Evolutionary conservation across 2,888 invertebrate genomes (phyloP).

Genomic region (Neuroscelio doddi): DNA sequence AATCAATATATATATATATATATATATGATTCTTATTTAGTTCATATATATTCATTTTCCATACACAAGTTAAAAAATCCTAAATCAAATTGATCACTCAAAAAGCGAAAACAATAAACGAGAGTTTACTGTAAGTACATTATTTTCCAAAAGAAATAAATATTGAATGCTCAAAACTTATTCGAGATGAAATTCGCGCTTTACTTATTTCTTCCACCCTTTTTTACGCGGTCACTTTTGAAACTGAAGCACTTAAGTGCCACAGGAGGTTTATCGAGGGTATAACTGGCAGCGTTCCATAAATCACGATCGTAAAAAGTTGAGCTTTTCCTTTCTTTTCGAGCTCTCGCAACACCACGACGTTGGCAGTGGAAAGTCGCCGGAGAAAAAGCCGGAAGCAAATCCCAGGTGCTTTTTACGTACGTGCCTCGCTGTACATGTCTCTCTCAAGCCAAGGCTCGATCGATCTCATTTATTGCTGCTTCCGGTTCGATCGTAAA

Average conservation of each 20-base stretch:
- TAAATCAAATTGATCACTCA: too few relatives aligned
- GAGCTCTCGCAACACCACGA: conserved; percentile 11
- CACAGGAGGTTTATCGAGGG: conserved; percentile 29
- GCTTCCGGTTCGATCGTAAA: conserved; percentile 20
- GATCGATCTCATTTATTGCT: conserved; percentile 27
- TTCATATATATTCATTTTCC: too few relatives aligned
- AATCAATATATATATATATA: too few relatives aligned
- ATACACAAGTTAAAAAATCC: too few relatives aligned
- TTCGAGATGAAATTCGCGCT: conserved; percentile 13
- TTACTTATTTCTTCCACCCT: conserved; percentile 1
- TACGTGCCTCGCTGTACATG: conserved; percentile 18
- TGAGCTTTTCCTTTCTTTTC: conserved; percentile 30
- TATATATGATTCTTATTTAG: too few relatives aligned
- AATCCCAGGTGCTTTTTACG: conserved; percentile 40
- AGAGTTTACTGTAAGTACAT: too few relatives aligned
- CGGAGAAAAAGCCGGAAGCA: conserved; percentile 32
- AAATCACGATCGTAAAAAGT: conserved; percentile 40
- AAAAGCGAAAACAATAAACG: too few relatives aligned
- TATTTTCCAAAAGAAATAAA: too few relatives aligned
- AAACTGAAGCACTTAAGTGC: conserved; percentile 27
- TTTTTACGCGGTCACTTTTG: conserved; percentile 22
- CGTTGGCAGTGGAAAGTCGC: conserved; percentile 27
- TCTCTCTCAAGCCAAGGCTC: conserved; percentile 26
- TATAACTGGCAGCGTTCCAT: conserved; percentile 33
- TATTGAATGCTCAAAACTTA: too few relatives aligned